A percentile compares a stretch with the other conserved stretches of the same genome.
phyloP scores from a whole-genome alignment of 2,888 invertebrate species.

The Drosophila neutralis region DNA sequence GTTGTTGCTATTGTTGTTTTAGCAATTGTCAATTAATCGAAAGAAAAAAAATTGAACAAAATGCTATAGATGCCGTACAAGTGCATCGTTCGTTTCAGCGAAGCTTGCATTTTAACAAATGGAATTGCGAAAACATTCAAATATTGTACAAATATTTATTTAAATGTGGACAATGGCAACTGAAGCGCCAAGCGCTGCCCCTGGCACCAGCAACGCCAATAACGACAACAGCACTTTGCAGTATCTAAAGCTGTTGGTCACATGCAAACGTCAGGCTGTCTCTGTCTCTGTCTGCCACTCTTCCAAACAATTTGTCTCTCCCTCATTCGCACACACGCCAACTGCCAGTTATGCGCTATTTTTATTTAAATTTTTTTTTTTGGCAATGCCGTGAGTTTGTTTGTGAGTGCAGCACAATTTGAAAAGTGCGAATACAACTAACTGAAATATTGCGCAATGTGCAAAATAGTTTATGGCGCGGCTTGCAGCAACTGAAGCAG shows the following conservation, averaged over 20 bases:
- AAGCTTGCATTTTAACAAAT: slow-evolving; percentile 61
- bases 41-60: slow-evolving; percentile 57
- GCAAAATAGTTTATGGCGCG: slow-evolving; percentile 76
- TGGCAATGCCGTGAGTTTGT: slow-evolving; percentile 36
- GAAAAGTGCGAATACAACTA: slow-evolving; percentile 72
- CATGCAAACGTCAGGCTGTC: slow-evolving; percentile 25
- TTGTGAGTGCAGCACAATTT: slow-evolving; percentile 64
- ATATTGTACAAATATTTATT: slow-evolving; percentile 78
- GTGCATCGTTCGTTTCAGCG: slow-evolving; percentile 27
- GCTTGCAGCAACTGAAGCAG: slow-evolving; percentile 46
- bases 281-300: slow-evolving; percentile 7
- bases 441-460: slow-evolving; percentile 78
- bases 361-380: slow-evolving; percentile 68
- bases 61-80: slow-evolving; percentile 24
- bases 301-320: slow-evolving; percentile 4
- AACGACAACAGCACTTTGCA: slow-evolving; percentile 21
- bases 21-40: slow-evolving; percentile 58
- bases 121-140: slow-evolving; percentile 72
- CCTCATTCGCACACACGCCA: slow-evolving; percentile 16
- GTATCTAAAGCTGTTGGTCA: slow-evolving; percentile 29
- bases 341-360: slow-evolving; percentile 60
- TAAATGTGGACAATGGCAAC: slow-evolving; percentile 72
- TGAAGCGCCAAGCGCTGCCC: slow-evolving; percentile 53
- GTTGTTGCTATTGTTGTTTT: slow-evolving; percentile 14
- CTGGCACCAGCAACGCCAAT: slow-evolving; percentile 25